These are phyloP conservation scores for Forbesichthys papilliferus DNA, from an alignment of 2,113 vertebrate genomes.

Conservation along the genomic window DNA sequence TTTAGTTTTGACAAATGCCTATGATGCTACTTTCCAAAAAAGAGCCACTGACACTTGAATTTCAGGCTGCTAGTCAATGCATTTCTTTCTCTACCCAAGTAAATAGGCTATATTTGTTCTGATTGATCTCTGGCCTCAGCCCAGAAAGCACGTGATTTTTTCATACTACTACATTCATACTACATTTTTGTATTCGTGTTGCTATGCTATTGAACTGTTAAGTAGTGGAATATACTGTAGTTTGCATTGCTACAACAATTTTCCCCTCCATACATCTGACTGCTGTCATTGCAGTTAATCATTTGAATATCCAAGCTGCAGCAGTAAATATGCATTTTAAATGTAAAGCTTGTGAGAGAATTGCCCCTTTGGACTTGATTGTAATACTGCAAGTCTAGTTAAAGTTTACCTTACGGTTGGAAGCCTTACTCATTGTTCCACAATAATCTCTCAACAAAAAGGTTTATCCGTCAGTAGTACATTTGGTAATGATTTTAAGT, in stretches of 20 bases:
- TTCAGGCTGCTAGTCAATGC: neutral
- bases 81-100: neutral
- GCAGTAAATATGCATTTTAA: neutral
- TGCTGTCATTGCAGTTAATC: too few species aligned
- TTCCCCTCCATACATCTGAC: too few species aligned
- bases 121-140: too few species aligned
- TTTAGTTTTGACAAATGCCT: constrained; percentile 9
- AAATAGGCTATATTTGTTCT: too few species aligned
- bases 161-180: too few species aligned
- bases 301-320: neutral
- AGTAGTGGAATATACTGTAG: too few species aligned
- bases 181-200: too few species aligned
- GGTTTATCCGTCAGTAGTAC: neutral
- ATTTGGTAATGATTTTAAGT: neutral
- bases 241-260: too few species aligned
- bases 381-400: constrained; percentile 56
- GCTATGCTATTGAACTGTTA: too few species aligned
- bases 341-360: neutral
- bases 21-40: neutral
- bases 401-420: constrained; percentile 54
- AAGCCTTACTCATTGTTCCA: constrained; percentile 30
- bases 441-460: constrained; percentile 9
- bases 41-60: neutral
- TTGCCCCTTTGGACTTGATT: constrained; percentile 65
- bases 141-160: too few species aligned